A percentile compares a stretch with the other conserved stretches of the same genome.
Evolutionary conservation across 2,888 invertebrate species (phyloP).

Genomic region (Fabriciana adippe): DNA sequence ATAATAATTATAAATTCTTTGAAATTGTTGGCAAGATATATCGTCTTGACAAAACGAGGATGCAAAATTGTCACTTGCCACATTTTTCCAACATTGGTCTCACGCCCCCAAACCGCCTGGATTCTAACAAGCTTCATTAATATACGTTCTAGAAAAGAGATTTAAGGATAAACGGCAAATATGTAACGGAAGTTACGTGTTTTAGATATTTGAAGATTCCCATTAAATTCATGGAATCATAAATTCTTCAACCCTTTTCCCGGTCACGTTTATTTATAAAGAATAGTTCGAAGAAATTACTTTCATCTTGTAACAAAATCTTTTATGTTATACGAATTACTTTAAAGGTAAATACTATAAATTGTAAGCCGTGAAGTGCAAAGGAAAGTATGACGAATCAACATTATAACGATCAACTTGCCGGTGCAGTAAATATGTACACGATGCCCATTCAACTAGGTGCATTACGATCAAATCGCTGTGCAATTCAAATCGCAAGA

Average conservation of each 20-base stretch:
- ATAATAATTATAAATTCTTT: slow-evolving; percentile 41
- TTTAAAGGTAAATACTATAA: too few relatives aligned
- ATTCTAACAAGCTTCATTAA: slow-evolving; percentile 28
- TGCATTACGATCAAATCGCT: slow-evolving; percentile 23
- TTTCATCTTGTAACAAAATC: too few relatives aligned
- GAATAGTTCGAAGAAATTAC: too few relatives aligned
- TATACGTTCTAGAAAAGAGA: slow-evolving; percentile 28
- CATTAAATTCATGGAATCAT: slow-evolving; percentile 15
- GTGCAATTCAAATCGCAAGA: slow-evolving; percentile 19
- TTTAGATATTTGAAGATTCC: slow-evolving; percentile 17
- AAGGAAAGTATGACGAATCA: slow-evolving; percentile 69
- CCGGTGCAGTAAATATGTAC: slow-evolving; percentile 25
- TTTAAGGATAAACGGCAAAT: slow-evolving; percentile 28
- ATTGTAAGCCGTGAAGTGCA: slow-evolving; percentile 47
- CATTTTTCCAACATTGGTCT: slow-evolving; percentile 30
- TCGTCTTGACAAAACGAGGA: slow-evolving; percentile 42
- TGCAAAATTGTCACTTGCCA: slow-evolving; percentile 39
- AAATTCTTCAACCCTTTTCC: slow-evolving; percentile 12
- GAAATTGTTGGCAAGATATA: slow-evolving; percentile 43
- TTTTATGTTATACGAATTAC: too few relatives aligned
- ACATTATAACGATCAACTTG: slow-evolving; percentile 47
- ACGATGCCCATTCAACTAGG: slow-evolving; percentile 24
- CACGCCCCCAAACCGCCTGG: slow-evolving; percentile 26
- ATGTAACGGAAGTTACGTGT: slow-evolving; percentile 36
- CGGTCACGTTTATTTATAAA: neutral